Conservation (phyloP, 2,797 vertebrate genomes). For the Acropternis orthonyx region DNA sequence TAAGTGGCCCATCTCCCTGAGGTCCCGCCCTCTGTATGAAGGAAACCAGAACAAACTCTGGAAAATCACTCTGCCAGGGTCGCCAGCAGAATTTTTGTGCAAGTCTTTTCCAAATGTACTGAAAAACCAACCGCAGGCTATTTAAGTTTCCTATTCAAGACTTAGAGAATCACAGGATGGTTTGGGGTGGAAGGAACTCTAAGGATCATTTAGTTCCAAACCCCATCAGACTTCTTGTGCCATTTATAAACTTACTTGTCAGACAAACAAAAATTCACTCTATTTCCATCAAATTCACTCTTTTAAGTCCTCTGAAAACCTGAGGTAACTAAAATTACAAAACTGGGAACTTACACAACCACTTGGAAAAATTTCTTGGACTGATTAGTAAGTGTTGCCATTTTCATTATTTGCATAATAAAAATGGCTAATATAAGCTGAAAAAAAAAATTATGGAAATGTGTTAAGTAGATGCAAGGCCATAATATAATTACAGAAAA, state of each 20-base stretch:
- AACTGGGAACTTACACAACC: rapidly evolving
- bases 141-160: neutral
- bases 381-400: neutral
- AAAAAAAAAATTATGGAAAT: neutral
- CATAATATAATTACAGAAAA: neutral
- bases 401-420: neutral
- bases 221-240: neutral
- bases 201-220: neutral
- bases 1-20: rapidly evolving
- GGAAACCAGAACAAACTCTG: neutral
- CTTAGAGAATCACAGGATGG: neutral
- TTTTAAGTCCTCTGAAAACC: neutral
- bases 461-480: neutral
- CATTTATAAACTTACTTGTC: neutral
- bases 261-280: neutral
- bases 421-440: neutral
- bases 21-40: neutral
- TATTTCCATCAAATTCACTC: neutral
- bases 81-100: neutral
- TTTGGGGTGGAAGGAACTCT: neutral
- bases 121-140: neutral
- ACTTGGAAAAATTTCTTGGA: neutral
- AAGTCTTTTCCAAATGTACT: neutral
- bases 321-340: neutral
- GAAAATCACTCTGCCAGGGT: rapidly evolving